Conservation (phyloP, 2,113 vertebrate species). For the Holacanthus passer region DNA sequence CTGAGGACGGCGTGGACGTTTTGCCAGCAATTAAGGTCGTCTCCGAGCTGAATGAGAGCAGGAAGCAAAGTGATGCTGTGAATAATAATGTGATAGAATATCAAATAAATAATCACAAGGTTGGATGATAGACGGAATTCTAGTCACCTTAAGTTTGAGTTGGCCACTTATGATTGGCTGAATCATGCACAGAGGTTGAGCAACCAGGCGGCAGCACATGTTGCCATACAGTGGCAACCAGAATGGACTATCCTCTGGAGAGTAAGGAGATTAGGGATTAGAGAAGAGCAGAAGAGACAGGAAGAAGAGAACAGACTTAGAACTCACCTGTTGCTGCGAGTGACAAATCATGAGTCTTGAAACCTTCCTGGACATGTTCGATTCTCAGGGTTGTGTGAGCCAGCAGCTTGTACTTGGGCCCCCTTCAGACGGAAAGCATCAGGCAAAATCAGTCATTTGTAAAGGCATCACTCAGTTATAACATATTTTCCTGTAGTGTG, state of each 20-base stretch:
- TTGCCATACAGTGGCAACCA: conserved; percentile 92
- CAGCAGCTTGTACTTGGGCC: conserved; percentile 89
- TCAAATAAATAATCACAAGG: not conserved
- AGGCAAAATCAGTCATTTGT: not conserved
- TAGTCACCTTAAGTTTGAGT: conserved; percentile 74
- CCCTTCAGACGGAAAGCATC: conserved; percentile 74
- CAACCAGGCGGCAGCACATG: conserved; percentile 89
- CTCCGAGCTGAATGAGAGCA: conserved; percentile 71
- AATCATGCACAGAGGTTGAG: conserved; percentile 90
- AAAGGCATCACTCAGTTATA: not conserved
- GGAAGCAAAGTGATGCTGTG: not conserved
- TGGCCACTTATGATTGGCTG: conserved; percentile 78
- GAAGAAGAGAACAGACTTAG: not conserved
- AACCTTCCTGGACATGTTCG: conserved; percentile 86
- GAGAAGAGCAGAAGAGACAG: not conserved
- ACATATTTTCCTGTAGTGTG: not conserved
- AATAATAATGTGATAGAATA: conserved; percentile 1
- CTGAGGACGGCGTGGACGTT: conserved; percentile 83
- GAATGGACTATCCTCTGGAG: conserved; percentile 87
- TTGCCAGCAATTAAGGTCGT: conserved; percentile 74
- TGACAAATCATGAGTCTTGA: conserved; percentile 90
- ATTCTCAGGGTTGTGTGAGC: conserved; percentile 87
- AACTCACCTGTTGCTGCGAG: conserved; percentile 84
- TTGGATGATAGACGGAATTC: not conserved
- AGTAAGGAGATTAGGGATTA: not conserved